A percentile compares a stretch with the other conserved stretches of the same genome.
These are phyloP conservation scores for Heliocidaris tuberculata DNA, from an alignment of 35 echinoderm and acorn worm species.

Conservation along the genomic window DNA sequence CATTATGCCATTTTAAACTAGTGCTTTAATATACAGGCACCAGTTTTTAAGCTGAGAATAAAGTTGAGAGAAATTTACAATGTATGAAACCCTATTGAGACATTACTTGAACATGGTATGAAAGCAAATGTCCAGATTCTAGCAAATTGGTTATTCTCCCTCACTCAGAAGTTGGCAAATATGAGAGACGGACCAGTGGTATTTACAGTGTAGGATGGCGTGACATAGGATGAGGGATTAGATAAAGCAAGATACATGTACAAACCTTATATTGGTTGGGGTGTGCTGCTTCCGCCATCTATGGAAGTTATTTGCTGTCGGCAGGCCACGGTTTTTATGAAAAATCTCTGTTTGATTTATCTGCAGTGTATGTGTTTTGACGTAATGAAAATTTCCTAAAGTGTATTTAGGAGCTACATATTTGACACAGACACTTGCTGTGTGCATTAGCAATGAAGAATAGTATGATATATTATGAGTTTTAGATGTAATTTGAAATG, in stretches of 20 bases:
- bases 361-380: neutral
- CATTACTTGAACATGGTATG: neutral
- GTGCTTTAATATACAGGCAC: neutral
- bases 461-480: too few species aligned
- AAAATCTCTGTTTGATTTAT: neutral
- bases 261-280: neutral
- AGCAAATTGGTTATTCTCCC: neutral
- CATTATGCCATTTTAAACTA: neutral
- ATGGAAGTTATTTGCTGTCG: neutral
- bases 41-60: too few species aligned
- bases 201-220: neutral
- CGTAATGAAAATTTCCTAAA: conserved; percentile 1
- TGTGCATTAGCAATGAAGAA: neutral
- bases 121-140: neutral
- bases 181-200: neutral
- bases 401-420: neutral
- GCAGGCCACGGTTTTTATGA: neutral
- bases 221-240: neutral
- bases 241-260: neutral
- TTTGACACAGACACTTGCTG: neutral
- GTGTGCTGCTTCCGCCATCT: neutral
- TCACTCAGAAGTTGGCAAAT: neutral
- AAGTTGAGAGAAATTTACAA: neutral
- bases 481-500: too few species aligned
- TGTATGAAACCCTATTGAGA: neutral